Conservation (phyloP, 1,140 invertebrate genomes). For the Drosophila pseudoananassae region DNA sequence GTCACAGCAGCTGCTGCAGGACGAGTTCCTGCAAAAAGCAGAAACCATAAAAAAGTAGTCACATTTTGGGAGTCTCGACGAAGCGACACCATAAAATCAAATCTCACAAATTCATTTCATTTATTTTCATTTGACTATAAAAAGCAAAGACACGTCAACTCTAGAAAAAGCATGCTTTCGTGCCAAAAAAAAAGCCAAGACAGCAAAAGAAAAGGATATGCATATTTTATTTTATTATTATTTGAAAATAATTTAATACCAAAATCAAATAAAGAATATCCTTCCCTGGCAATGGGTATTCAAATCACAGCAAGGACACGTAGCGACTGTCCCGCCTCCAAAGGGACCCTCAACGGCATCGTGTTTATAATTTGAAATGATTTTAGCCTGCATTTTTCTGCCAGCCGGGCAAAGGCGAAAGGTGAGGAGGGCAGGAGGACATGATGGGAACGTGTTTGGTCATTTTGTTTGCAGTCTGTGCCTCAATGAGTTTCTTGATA, state of each 20-base stretch:
- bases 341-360: constrained; percentile 42
- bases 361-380: constrained; percentile 78
- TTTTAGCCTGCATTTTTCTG: constrained; percentile 68
- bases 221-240: too few species aligned
- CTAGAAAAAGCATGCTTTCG: neutral
- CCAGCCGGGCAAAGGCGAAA: constrained; percentile 17
- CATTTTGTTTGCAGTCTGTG: constrained; percentile 55
- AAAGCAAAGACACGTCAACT: neutral
- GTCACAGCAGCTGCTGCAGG: constrained; percentile 33
- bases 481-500: constrained; percentile 44
- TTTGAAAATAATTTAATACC: neutral
- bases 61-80: neutral
- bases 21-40: constrained; percentile 5
- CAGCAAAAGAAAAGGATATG: too few species aligned
- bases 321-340: constrained; percentile 37
- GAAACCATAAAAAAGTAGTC: constrained; percentile 29
- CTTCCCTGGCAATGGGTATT: neutral
- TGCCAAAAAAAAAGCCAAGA: too few species aligned
- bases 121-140: neutral
- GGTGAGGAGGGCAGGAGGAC: constrained; percentile 3
- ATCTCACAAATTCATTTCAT: neutral
- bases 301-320: constrained; percentile 42
- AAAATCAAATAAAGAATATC: neutral
- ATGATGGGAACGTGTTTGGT: constrained; percentile 45
- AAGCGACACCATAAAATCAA: neutral